phyloP scores from a whole-genome alignment of 1,140 invertebrate species.

The Chironomus striatipennis region DNA sequence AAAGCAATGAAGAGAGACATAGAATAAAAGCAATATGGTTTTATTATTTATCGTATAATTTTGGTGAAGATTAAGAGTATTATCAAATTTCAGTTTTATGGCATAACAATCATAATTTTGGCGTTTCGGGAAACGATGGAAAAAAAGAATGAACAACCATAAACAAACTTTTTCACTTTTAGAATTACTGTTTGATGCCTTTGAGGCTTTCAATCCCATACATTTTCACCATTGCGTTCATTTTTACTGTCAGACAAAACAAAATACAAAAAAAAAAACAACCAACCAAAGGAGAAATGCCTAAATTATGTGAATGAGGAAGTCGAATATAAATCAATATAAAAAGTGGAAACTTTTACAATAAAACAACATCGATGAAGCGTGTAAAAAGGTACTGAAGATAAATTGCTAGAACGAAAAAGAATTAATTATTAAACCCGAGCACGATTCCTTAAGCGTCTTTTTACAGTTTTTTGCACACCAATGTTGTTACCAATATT shows the following conservation, averaged over 20 bases:
- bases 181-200: neutral
- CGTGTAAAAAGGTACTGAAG: neutral
- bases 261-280: too few relatives aligned
- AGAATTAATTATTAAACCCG: neutral
- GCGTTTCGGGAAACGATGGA: too few relatives aligned
- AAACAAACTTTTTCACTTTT: neutral
- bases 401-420: neutral
- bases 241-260: neutral
- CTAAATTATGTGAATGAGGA: neutral
- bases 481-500: neutral
- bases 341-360: neutral
- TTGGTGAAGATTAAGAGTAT: neutral
- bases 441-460: neutral
- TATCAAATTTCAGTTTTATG: neutral
- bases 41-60: neutral
- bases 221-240: neutral
- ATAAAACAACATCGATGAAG: constrained; percentile 3
- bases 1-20: neutral
- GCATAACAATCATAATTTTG: neutral
- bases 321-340: neutral
- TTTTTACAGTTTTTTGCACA: neutral
- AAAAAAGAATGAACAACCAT: too few relatives aligned
- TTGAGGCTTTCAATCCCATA: neutral
- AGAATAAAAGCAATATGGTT: too few relatives aligned
- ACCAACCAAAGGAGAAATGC: neutral